These are phyloP conservation scores for Apodemia hepburni DNA, from an alignment of 2,888 invertebrate species.

Conservation along the genomic window DNA sequence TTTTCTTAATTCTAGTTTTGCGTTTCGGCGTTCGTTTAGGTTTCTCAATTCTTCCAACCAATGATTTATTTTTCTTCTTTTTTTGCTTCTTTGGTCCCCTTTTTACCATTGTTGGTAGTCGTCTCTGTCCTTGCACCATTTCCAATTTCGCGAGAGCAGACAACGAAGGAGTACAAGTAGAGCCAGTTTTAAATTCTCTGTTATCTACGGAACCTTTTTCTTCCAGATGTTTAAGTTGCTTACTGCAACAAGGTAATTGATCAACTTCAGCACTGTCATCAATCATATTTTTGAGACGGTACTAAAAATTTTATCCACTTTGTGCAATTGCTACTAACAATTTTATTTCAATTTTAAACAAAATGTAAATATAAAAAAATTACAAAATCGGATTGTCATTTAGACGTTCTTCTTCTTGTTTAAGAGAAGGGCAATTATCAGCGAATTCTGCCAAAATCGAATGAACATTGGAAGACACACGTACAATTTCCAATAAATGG, in stretches of 20 bases:
- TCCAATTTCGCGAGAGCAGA: not conserved
- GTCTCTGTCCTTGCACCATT: not conserved
- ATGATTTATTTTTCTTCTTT: not conserved
- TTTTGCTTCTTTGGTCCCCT: not conserved
- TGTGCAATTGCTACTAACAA: not conserved
- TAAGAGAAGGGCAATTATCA: no score
- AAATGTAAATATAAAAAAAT: slow-evolving; percentile 4
- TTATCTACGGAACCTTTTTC: not conserved
- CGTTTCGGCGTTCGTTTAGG: not conserved
- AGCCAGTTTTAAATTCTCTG: not conserved
- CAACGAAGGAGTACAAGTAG: not conserved
- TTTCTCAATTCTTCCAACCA: not conserved
- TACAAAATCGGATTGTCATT: not conserved
- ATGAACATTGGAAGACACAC: no score
- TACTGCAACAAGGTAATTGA: slow-evolving; percentile 8
- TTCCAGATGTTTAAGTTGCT: not conserved
- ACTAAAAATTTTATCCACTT: not conserved
- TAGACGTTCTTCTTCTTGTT: no score
- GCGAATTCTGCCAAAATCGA: no score
- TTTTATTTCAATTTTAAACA: not conserved
- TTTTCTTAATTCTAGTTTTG: not conserved
- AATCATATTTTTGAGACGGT: not conserved
- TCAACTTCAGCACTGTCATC: not conserved
- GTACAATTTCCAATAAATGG: not conserved
- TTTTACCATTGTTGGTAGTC: not conserved